Base-by-base conservation (phyloP, 2,888 invertebrate species). In the Plebejus argus region DNA sequence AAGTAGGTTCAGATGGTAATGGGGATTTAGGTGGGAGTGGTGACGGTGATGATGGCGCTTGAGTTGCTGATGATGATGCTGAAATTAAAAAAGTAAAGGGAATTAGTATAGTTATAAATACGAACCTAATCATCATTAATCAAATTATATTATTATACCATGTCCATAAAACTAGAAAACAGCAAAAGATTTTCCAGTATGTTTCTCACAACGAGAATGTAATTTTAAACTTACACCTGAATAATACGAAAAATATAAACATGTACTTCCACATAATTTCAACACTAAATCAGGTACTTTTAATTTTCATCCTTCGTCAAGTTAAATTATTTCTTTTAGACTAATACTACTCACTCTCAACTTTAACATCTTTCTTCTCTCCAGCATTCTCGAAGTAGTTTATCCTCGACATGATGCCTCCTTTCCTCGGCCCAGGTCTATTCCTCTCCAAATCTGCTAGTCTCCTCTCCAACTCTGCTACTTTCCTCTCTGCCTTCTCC, bases 341-440 rank as follows among this genome's bases (percentile, higher is more conserved):
- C 28, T 23, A 6, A 15, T 33, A 10, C 8, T 61, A 66, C 66
- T 33, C 7, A 53, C 23, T 76, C 75, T 82, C 81, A 7, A 56
- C 23, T 28, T 78, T 71, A 76, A 81, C 66, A 82, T 83, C 78
- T 80, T 83, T 70, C 70, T 77, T 88, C 53, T 84, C 87, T 0
- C 87, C 90, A 0, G 89, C 93, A 18, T 83, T 91, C 78, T 94
- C 94, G 61, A 94, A 94, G 81, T 93, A 94, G 56, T 86, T 90
- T 49, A 94, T 94, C 76, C 88, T 85, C 0, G 92, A 90, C 90
- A 91, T 90, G 3, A 94, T 83, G n/a, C 84, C 87, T 10, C 86
- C 85, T 33, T 83, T 86, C 80, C 83, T 85, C 15, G 80, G 83
- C 61, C 39, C 77, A n/a, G 81, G 61, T 66, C 79, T 79, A 70